Evolutionary conservation across 2,113 vertebrate genomes (phyloP).

Genomic region (Odontophorus gujanensis): DNA sequence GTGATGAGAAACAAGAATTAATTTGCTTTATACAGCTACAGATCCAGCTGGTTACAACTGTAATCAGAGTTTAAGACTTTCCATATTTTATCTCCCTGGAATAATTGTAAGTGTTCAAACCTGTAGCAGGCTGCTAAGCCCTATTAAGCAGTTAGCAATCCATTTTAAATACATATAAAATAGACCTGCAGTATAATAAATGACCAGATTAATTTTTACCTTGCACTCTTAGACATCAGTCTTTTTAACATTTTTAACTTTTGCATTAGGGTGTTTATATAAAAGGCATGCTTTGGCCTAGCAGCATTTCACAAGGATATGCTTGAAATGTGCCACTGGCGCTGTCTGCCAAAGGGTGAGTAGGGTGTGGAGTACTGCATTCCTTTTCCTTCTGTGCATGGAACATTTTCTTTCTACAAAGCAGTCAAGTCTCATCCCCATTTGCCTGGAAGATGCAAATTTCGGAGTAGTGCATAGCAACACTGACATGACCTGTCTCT

Average conservation of each 20-base stretch:
- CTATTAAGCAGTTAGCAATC: neutral
- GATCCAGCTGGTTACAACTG: neutral
- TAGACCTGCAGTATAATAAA: neutral
- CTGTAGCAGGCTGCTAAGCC: neutral
- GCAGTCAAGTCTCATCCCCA: neutral
- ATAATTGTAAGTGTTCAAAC: neutral
- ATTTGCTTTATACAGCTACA: neutral
- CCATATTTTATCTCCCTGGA: neutral
- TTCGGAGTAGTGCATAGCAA: neutral
- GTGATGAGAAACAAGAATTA: neutral
- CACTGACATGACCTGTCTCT: neutral
- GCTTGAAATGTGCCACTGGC: neutral
- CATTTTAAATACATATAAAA: neutral
- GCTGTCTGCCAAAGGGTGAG: neutral
- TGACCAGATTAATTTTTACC: neutral
- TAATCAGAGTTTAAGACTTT: neutral
- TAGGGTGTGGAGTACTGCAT: accelerated
- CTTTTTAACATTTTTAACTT: neutral
- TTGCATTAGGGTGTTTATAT: neutral
- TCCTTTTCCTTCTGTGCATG: neutral
- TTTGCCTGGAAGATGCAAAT: neutral
- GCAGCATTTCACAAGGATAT: accelerated
- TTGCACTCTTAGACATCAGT: neutral
- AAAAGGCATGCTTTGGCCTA: neutral
- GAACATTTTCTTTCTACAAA: neutral